Evolutionary conservation across 2,888 invertebrate species (phyloP), one percentile per base, ranked within the genome.

Genomic region (Drosophila putrida): DNA sequence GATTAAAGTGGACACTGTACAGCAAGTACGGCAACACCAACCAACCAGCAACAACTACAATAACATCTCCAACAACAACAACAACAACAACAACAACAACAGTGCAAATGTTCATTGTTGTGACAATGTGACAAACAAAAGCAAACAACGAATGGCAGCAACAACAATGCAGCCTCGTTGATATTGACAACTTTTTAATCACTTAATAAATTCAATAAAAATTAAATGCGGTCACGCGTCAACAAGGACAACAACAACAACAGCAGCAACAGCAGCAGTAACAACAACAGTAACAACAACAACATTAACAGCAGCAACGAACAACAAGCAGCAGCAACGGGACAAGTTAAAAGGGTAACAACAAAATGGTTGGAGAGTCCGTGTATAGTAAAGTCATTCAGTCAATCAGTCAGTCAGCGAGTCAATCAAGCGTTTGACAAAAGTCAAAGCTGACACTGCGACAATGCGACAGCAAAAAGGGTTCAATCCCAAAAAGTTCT

Each of bases 171-270:
- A 50, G 78, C 76, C 73, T 72, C 88, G 80, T 82, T 83, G 88
- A 86, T 88, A 90, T 89, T 89, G 91, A 89, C 91, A 91, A 90
- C 91, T 85, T 90, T 91, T 91, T 91, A 91, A 91, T 91, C 91
- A 91, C 90, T 91, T 91, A 91, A 91, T 91, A 90, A 91, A 91
- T 91, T 90, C 88, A 91, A 91, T 91, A 90, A 91, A 78, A 91
- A 91, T 91, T 90, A 91, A 91, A 90, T 91, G 91, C 85, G 91
- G 91, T 91, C 78, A 78, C 83, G 82, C 89, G 80, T 87, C 90
- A 85, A 83, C 88, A 83, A 75, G 86, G 78, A 82, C 78, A 55
- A 54, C 43, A 41, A 28, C 46, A 49, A 60, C 38, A 46, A 13
- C 53, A 46, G 6, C 27, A 33, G 9, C 50, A 49, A 33, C 83